These are phyloP conservation scores for Epinephelus moara DNA, from an alignment of 2,113 vertebrate genomes.

Conservation along the genomic window DNA sequence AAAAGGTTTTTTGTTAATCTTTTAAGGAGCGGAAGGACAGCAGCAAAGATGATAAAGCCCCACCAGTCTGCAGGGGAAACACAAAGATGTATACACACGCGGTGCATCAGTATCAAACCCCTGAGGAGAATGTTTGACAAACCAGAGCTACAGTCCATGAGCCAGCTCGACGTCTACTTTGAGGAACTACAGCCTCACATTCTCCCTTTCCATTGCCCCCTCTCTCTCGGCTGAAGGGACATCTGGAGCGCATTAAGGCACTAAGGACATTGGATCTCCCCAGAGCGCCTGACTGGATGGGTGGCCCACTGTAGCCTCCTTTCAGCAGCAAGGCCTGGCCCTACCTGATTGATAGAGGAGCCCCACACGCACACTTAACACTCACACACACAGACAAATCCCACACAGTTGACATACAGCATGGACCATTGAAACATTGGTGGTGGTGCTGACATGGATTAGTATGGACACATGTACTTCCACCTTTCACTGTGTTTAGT, in stretches of 20 bases:
- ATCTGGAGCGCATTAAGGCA: conserved; percentile 87
- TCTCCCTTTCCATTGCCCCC: conserved; percentile 4
- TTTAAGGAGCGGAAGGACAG: background rate
- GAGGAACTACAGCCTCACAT: conserved; percentile 44
- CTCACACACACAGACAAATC: conserved; percentile 68
- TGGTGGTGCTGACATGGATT: conserved; percentile 56
- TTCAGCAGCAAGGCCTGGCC: conserved; percentile 79
- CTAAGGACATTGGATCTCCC: conserved; percentile 85
- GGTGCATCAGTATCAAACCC: conserved; percentile 74
- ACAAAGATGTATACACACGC: background rate
- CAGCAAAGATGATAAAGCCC: conserved; percentile 11
- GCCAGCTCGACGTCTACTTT: conserved; percentile 48
- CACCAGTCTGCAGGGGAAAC: background rate
- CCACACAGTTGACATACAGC: conserved; percentile 46
- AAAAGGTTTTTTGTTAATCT: background rate
- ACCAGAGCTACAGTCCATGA: conserved; percentile 38
- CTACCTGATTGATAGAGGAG: conserved; percentile 83
- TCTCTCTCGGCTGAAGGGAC: conserved; percentile 72
- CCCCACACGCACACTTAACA: conserved; percentile 71
- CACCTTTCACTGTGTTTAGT: conserved; percentile 35
- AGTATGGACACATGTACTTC: conserved; percentile 51
- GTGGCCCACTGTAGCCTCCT: conserved; percentile 83
- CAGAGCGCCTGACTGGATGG: conserved; percentile 83
- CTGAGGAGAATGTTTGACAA: conserved; percentile 46
- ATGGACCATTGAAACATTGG: conserved; percentile 15